Evolutionary conservation across 1,140 invertebrate species (phyloP).

Genomic region (Micrasema longulum): DNA sequence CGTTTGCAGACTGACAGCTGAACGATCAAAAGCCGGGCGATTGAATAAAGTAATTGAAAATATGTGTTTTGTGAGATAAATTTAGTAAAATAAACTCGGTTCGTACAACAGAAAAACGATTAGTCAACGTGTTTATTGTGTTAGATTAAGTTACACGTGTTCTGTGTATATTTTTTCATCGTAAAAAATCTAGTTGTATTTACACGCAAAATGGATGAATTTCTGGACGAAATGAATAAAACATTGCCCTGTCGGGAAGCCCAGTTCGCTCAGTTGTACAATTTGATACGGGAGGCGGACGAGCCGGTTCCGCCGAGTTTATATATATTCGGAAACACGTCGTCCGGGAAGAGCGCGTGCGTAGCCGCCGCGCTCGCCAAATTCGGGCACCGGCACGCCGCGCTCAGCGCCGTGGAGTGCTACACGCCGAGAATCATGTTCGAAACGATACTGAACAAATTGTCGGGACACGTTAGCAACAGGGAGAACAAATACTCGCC

Average conservation of each 20-base stretch:
- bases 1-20: background rate
- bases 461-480: conserved; percentile 64
- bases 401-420: conserved; percentile 87
- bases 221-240: conserved; percentile 57
- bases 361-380: conserved; percentile 71
- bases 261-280: conserved; percentile 70
- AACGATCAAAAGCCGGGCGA: background rate
- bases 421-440: conserved; percentile 80
- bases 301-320: conserved; percentile 74
- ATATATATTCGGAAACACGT: conserved; percentile 83
- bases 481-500: conserved; percentile 57
- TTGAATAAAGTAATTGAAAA: no score
- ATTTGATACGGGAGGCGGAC: conserved; percentile 70
- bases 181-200: background rate
- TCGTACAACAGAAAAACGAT: no score
- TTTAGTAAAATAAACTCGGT: no score
- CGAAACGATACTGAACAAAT: conserved; percentile 78
- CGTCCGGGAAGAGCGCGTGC: conserved; percentile 83
- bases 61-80: no score
- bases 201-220: conserved; percentile 60
- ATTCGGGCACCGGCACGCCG: conserved; percentile 72
- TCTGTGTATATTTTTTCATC: background rate
- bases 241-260: conserved; percentile 71
- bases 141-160: background rate
- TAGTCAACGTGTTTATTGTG: no score